Percentiles rank a stretch among this genome's conserved stretches.
Conservation (phyloP, 2,888 invertebrate species). For the Epinotia demarniana region DNA sequence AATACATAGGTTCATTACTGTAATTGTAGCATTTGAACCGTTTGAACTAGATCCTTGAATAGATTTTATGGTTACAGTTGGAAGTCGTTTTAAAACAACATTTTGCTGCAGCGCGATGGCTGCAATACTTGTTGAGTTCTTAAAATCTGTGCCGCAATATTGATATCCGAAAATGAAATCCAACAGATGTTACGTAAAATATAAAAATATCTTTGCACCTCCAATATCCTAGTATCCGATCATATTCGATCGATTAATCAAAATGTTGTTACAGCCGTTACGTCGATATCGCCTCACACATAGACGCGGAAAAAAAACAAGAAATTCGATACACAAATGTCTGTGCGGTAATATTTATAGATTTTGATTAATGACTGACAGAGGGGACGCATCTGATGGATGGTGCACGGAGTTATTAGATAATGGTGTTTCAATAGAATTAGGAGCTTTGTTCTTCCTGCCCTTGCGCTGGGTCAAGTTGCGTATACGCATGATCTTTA, state of each 20-base stretch:
- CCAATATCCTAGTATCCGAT: conserved; percentile 23
- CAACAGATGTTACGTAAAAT: not conserved
- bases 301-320: conserved; percentile 43
- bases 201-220: conserved; percentile 13
- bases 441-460: conserved; percentile 79
- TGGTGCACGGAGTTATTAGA: conserved; percentile 77
- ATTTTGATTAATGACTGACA: conserved; percentile 82
- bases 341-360: conserved; percentile 76
- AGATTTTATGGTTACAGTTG: not conserved
- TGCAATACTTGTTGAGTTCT: too few relatives aligned
- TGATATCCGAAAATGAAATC: not conserved
- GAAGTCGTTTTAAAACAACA: too few relatives aligned
- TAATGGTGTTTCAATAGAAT: conserved; percentile 83
- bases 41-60: not conserved
- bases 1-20: conserved; percentile 44
- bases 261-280: conserved; percentile 45
- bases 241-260: conserved; percentile 40
- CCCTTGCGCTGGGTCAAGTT: conserved; percentile 61
- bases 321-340: conserved; percentile 77
- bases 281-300: conserved; percentile 37
- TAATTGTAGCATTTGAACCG: conserved; percentile 16
- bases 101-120: too few relatives aligned
- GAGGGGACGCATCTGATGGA: conserved; percentile 78
- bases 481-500: not conserved
- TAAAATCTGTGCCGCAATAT: too few relatives aligned